These are phyloP conservation scores for Cynoglossus semilaevis DNA, from an alignment of 2,113 vertebrate species.

Conservation along the genomic window DNA sequence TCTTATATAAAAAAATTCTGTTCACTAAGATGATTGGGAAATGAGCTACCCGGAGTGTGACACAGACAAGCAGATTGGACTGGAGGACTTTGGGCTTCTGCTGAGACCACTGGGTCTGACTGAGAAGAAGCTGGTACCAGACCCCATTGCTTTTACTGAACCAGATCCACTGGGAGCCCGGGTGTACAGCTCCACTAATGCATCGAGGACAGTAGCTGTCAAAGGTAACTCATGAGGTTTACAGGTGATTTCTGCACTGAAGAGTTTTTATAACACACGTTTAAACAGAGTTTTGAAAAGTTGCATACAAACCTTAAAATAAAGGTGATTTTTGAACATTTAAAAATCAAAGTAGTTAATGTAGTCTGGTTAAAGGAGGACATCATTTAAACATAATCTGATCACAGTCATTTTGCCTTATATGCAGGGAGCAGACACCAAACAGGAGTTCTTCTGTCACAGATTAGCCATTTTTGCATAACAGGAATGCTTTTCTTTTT, in stretches of 20 bases:
- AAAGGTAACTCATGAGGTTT: conserved; percentile 57
- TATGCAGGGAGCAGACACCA: too few relatives aligned
- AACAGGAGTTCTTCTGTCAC: too few relatives aligned
- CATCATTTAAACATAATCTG: too few relatives aligned
- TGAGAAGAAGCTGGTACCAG: conserved; percentile 77
- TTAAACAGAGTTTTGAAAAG: too few relatives aligned
- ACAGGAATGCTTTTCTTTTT: too few relatives aligned
- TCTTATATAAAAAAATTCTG: conserved; percentile 8
- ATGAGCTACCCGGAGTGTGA: conserved; percentile 65
- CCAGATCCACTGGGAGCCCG: conserved; percentile 78
- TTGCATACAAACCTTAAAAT: too few relatives aligned
- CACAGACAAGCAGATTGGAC: conserved; percentile 73
- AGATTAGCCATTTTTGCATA: too few relatives aligned
- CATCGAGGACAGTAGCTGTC: conserved; percentile 31
- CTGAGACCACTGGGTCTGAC: conserved; percentile 76
- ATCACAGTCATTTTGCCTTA: too few relatives aligned
- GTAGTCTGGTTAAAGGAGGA: too few relatives aligned
- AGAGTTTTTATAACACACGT: too few relatives aligned
- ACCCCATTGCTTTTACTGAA: conserved; percentile 77
- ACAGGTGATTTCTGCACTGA: neutral
- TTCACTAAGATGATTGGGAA: conserved; percentile 78
- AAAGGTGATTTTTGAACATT: too few relatives aligned
- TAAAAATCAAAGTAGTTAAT: too few relatives aligned
- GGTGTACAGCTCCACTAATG: conserved; percentile 50
- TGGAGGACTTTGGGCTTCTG: conserved; percentile 78